These are phyloP conservation scores for Taphrorychus bicolor DNA, from an alignment of 2,888 invertebrate genomes.

Conservation along the genomic window DNA sequence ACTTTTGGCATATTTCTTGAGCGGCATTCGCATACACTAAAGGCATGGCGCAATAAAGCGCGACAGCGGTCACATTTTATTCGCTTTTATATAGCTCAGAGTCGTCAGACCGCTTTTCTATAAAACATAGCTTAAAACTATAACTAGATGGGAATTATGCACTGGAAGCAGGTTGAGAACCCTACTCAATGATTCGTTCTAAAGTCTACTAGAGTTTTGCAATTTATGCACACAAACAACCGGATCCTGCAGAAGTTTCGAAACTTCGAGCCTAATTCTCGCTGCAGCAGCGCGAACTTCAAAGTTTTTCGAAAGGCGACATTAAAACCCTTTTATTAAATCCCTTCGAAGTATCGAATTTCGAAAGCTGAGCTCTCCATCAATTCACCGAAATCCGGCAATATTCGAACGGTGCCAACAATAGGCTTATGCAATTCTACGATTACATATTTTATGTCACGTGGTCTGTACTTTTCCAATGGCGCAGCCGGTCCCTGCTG, in stretches of 20 bases:
- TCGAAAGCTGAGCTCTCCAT: background rate
- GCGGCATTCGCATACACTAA: background rate
- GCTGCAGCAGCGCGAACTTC: background rate
- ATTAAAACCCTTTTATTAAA: background rate
- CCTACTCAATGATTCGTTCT: no score
- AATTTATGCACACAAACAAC: no score
- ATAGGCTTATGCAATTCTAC: slow-evolving; percentile 23
- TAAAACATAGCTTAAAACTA: background rate
- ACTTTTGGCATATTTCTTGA: background rate
- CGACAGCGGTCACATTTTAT: background rate
- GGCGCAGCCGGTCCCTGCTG: slow-evolving; percentile 17
- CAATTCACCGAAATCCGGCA: slow-evolving; percentile 2
- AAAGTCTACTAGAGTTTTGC: no score
- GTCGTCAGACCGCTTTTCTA: background rate
- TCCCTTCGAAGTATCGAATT: background rate
- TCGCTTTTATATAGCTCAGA: background rate
- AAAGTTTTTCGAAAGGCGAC: background rate
- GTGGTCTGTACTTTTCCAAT: slow-evolving; percentile 22
- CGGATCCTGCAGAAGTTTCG: no score
- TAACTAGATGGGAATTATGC: no score
- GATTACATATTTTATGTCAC: slow-evolving; percentile 12
- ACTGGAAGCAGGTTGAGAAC: no score
- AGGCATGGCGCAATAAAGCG: background rate
- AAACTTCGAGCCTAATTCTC: background rate
- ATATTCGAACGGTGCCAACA: slow-evolving; percentile 6